A percentile compares a stretch with the other conserved stretches of the same genome.
Evolutionary conservation across 1,140 invertebrate genomes (phyloP).

Genomic region (Sipha flava): DNA sequence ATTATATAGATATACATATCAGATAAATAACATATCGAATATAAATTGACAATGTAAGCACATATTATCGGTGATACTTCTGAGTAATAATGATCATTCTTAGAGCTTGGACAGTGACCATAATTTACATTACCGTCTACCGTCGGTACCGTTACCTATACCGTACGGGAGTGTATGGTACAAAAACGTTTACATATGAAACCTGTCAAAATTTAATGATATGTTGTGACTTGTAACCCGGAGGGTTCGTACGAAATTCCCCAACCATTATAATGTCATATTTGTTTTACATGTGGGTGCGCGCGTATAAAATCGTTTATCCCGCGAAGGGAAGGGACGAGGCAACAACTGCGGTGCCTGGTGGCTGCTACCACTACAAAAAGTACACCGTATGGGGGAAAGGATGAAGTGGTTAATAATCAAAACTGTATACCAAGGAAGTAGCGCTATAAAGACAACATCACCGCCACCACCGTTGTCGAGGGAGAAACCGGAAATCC

Average conservation of each 20-base stretch:
- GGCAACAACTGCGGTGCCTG: not conserved
- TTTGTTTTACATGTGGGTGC: not conserved
- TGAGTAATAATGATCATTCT: not conserved
- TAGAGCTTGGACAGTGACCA: not conserved
- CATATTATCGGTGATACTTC: not conserved
- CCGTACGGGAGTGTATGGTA: not conserved
- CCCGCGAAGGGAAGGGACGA: not conserved
- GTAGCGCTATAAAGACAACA: not conserved
- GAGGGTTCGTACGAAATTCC: not conserved
- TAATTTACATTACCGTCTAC: not conserved
- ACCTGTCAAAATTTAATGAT: constrained; percentile 12
- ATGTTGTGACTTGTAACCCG: not conserved
- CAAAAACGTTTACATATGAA: not conserved
- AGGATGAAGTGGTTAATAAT: not conserved
- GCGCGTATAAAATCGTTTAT: constrained; percentile 1
- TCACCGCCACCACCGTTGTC: not conserved
- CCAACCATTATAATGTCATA: not conserved
- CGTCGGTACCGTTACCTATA: not conserved
- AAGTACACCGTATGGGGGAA: not conserved
- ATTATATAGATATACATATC: no score
- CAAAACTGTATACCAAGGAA: constrained; percentile 13
- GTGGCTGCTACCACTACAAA: not conserved
- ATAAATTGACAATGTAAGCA: not conserved
- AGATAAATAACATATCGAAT: no score
- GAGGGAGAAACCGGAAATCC: constrained; percentile 15